Evolutionary conservation across 2,797 vertebrate species (phyloP).

Genomic region (Typhlichthys subterraneus): DNA sequence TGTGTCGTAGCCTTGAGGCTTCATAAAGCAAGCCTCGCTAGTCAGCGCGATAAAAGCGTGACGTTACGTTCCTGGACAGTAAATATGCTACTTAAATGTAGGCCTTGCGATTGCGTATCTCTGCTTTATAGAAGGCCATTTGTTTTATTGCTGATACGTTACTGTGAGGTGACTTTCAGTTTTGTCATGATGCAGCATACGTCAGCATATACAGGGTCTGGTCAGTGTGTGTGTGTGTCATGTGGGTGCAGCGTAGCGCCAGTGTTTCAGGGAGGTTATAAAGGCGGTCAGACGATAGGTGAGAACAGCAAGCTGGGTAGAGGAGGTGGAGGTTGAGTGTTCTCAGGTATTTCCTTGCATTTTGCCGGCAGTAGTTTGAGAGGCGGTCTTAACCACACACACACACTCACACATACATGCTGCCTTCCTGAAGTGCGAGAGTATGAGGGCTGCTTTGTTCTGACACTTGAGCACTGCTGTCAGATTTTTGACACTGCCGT

Average conservation of each 20-base stretch:
- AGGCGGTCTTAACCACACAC: conserved; percentile 18
- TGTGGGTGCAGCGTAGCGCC: neutral
- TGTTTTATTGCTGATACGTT: too few species aligned
- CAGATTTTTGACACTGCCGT: conserved; percentile 61
- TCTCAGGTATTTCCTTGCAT: conserved; percentile 56
- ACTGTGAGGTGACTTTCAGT: too few species aligned
- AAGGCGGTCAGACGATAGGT: conserved; percentile 12
- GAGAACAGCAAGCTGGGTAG: neutral
- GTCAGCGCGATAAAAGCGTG: neutral
- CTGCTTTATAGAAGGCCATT: too few species aligned
- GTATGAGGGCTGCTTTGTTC: conserved; percentile 65
- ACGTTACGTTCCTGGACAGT: neutral
- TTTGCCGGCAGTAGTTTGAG: conserved; percentile 37
- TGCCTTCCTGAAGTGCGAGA: conserved; percentile 50
- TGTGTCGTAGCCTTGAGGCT: neutral
- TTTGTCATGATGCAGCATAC: too few species aligned
- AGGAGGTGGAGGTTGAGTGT: conserved; percentile 36
- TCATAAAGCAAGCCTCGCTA: too few species aligned
- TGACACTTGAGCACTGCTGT: conserved; percentile 58
- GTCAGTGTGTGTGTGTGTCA: too few species aligned
- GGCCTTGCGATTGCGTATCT: too few species aligned
- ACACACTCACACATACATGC: conserved; percentile 15
- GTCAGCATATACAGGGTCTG: too few species aligned
- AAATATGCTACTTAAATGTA: neutral
- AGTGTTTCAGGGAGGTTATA: conserved; percentile 3